Evolutionary conservation across 2,113 vertebrate genomes (phyloP).

Genomic region (Myotis yumanensis): DNA sequence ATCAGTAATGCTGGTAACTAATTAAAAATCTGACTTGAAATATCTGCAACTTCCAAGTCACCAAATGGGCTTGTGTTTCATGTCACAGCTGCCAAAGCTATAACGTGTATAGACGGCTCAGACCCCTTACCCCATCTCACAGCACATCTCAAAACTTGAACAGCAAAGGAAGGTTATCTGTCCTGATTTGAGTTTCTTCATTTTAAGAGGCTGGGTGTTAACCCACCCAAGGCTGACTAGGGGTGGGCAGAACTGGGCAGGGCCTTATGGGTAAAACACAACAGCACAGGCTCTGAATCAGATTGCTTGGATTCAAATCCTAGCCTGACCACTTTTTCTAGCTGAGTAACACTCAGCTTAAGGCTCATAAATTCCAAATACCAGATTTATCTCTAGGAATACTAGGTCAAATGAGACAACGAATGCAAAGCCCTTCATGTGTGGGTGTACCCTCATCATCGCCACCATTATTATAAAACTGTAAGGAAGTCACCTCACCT

Average conservation of each 20-base stretch:
- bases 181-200: neutral
- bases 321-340: neutral
- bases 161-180: neutral
- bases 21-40: neutral
- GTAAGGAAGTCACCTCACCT: constrained; percentile 82
- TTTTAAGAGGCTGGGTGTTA: neutral
- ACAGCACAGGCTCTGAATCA: neutral
- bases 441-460: neutral
- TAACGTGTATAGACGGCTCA: neutral
- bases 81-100: neutral
- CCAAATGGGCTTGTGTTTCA: neutral
- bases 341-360: neutral
- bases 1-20: neutral
- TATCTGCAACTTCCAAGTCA: neutral
- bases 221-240: neutral
- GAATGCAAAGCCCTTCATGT: neutral
- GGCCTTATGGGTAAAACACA: neutral
- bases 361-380: neutral
- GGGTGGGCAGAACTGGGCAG: neutral
- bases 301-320: neutral
- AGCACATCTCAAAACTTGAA: neutral
- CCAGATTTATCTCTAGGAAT: neutral
- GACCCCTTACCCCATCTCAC: neutral
- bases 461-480: fast-evolving
- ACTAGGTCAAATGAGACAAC: neutral